Evolutionary conservation across 2,113 vertebrate species (phyloP).

Genomic region (Aix galericulata): DNA sequence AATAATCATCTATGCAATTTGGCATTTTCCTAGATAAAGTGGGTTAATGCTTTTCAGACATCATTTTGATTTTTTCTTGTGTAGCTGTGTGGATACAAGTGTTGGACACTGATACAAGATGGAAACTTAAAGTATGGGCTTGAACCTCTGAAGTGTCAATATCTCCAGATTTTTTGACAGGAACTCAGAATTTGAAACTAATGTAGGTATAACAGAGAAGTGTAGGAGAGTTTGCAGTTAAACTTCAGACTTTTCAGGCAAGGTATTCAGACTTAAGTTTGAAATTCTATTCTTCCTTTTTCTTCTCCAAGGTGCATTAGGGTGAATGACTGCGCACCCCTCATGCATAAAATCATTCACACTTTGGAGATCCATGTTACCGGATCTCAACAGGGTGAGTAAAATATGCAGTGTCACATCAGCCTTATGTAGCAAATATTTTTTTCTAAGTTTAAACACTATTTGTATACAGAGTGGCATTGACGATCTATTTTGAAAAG

Average conservation of each 20-base stretch:
- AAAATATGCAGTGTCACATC: constrained; percentile 20
- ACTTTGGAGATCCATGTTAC: not conserved
- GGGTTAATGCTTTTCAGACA: constrained; percentile 37
- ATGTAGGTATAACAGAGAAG: not conserved
- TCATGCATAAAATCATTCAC: not conserved
- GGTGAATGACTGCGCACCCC: not conserved
- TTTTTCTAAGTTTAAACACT: not conserved
- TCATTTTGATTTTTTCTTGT: not conserved
- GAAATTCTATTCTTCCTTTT: not conserved
- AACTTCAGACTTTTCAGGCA: not conserved
- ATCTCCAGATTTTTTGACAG: not conserved
- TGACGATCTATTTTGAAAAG: not conserved
- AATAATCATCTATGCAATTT: constrained; percentile 42
- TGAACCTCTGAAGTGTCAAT: not conserved
- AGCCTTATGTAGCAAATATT: not conserved
- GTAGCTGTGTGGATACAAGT: not conserved
- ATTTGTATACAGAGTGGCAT: not conserved
- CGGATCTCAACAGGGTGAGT: not conserved
- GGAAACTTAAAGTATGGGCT: not conserved
- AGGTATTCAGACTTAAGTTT: not conserved
- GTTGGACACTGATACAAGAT: not conserved
- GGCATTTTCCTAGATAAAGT: not conserved
- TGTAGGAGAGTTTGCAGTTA: not conserved
- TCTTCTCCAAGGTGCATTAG: not conserved
- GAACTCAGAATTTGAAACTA: not conserved